Conservation (phyloP, 64 coral and sea anemone genomes). For the Anthopleura sola region DNA sequence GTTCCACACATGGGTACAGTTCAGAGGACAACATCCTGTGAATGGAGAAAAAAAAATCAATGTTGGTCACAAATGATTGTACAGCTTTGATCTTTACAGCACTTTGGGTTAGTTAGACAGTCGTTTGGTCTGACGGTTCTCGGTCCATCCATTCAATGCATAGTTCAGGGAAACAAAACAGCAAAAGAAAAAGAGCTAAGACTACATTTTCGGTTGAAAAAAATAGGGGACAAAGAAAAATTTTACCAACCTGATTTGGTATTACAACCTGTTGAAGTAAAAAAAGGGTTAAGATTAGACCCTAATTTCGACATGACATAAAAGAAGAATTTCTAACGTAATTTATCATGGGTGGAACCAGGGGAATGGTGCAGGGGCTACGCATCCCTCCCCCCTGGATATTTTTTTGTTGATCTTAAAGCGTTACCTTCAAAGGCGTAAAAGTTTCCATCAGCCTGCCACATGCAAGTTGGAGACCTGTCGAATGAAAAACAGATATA, state of each 20-base stretch:
- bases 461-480: conserved; percentile 85
- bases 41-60: background rate
- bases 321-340: background rate
- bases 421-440: conserved; percentile 80
- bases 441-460: conserved; percentile 75
- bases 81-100: no score
- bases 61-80: background rate
- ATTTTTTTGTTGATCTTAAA: no score
- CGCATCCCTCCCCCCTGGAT: no score
- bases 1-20: conserved; percentile 89
- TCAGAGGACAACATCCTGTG: conserved; percentile 78
- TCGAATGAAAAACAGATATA: background rate
- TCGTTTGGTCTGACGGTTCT: no score
- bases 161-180: no score
- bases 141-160: no score
- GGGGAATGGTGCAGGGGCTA: no score
- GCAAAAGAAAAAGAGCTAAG: no score
- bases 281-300: background rate
- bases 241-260: background rate
- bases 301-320: background rate
- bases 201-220: background rate
- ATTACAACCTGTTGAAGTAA: conserved; percentile 25
- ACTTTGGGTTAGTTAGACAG: no score
- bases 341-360: no score
- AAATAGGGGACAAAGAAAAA: background rate